Evolutionary conservation across 2,888 invertebrate species (phyloP), one percentile per base, ranked within the genome.

Genomic region (Drosophila putrida): DNA sequence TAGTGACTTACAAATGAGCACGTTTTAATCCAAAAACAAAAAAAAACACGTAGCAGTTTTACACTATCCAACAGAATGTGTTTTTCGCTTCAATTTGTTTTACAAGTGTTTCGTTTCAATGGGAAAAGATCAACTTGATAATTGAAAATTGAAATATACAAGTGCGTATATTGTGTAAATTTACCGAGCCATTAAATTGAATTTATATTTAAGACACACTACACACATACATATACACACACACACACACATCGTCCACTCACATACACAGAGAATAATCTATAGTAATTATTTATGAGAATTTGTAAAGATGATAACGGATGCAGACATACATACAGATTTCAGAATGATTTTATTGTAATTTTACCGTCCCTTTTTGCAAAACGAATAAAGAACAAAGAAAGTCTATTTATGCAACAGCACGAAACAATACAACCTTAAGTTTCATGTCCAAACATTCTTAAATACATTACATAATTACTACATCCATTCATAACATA

Each of bases 291-390:
- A 72, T 79, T 79, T 79, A 76, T 51, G 63, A 81, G 49, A 75
- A 61, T 55, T 58, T 73, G 68, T 59, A 41, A 44, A 67, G 68
- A 51, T 54, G 20, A 57, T 20, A 51, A 33, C 15, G 15, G 15
- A 60, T 38, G 31, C 46, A 60, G 46, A 33, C 38, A 28, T 28
- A 28, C 46, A 27, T 25, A 53, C n/a, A 25, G 13, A 88, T 88
- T 82, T 83, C 76, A 68, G 66, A 87, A 88, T 90, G 90, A 91
- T 91, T 91, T 91, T 91, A 91, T 91, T 91, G 91, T 90, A 91
- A 91, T 91, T 91, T 91, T 90, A 91, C 91, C 91, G 91, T 91
- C 91, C 91, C 91, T 90, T 90, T 89, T 90, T 91, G 89, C 87
- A 88, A 72, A 75, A 62, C 68, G 65, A 73, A 63, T 59, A n/a